Evolutionary conservation across 1,140 invertebrate species (phyloP).

Genomic region (Goniozus legneri): DNA sequence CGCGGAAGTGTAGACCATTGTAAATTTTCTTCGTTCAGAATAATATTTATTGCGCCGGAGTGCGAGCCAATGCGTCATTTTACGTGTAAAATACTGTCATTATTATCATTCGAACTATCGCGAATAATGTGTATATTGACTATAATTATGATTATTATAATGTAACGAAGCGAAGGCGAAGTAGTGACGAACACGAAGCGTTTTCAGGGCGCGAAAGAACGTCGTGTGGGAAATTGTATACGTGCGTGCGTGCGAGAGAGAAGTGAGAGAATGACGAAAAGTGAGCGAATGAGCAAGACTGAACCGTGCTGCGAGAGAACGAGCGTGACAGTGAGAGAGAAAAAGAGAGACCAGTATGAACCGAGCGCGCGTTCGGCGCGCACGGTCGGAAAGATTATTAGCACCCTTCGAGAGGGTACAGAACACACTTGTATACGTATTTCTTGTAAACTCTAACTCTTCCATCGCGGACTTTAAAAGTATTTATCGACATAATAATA

Average conservation of each 20-base stretch:
- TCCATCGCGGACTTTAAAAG: conserved; percentile 56
- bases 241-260: conserved; percentile 3
- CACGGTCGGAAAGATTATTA: too few species aligned
- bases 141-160: conserved; percentile 40
- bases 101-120: conserved; percentile 49
- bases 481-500: conserved; percentile 56
- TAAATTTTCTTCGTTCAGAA: conserved; percentile 50
- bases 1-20: conserved; percentile 32
- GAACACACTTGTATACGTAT: conserved; percentile 56
- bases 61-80: conserved; percentile 42
- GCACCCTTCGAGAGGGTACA: conserved; percentile 24
- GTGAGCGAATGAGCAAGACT: conserved; percentile 18
- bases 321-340: conserved; percentile 3
- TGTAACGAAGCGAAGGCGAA: conserved; percentile 16
- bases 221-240: conserved; percentile 8
- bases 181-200: conserved; percentile 9
- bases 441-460: conserved; percentile 57
- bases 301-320: conserved; percentile 25
- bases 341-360: conserved; percentile 1
- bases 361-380: conserved; percentile 14
- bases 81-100: conserved; percentile 54
- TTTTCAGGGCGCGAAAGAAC: conserved; percentile 1
- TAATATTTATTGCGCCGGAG: conserved; percentile 48
- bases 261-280: conserved; percentile 6
- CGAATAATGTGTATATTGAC: conserved; percentile 52